Percentiles rank a stretch among this genome's conserved stretches.
phyloP scores from a whole-genome alignment of 2,888 invertebrate species.

The Tuta absoluta region DNA sequence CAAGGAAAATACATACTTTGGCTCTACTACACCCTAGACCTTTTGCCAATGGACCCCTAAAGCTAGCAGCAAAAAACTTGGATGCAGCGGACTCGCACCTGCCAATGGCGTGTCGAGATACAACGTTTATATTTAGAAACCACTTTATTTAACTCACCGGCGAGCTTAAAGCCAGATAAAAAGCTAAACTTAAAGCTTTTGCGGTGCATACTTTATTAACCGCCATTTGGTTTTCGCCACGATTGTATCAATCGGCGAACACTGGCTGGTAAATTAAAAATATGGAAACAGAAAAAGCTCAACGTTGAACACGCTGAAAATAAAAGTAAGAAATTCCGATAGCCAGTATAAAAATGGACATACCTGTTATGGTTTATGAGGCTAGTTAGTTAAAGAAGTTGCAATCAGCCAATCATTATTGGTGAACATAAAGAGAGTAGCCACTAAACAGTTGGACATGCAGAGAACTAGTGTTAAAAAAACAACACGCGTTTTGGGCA shows the following conservation, averaged over 20 bases:
- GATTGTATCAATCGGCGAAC: conserved; percentile 71
- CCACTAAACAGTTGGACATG: too few species aligned
- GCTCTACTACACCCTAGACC: neutral
- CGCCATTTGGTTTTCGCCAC: conserved; percentile 74
- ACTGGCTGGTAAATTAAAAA: conserved; percentile 49
- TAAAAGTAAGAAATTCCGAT: conserved; percentile 33
- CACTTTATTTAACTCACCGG: conserved; percentile 79
- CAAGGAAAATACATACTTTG: neutral
- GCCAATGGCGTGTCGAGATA: conserved; percentile 78
- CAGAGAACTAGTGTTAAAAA: too few species aligned
- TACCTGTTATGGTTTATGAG: conserved; percentile 11
- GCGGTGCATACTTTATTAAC: conserved; percentile 72
- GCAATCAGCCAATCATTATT: neutral
- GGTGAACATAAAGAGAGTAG: too few species aligned
- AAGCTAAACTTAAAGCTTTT: conserved; percentile 69
- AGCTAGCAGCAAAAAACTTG: conserved; percentile 48
- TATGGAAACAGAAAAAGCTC: conserved; percentile 34
- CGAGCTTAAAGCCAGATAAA: conserved; percentile 74
- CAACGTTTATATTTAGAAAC: conserved; percentile 79
- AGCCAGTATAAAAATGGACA: conserved; percentile 9
- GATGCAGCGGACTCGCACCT: conserved; percentile 72
- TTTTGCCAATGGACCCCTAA: neutral
- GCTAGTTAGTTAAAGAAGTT: neutral
- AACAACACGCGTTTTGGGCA: too few species aligned
- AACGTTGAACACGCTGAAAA: conserved; percentile 45